Evolutionary conservation across 2,888 invertebrate genomes (phyloP).

Genomic region (Torymus aiolomorphi): DNA sequence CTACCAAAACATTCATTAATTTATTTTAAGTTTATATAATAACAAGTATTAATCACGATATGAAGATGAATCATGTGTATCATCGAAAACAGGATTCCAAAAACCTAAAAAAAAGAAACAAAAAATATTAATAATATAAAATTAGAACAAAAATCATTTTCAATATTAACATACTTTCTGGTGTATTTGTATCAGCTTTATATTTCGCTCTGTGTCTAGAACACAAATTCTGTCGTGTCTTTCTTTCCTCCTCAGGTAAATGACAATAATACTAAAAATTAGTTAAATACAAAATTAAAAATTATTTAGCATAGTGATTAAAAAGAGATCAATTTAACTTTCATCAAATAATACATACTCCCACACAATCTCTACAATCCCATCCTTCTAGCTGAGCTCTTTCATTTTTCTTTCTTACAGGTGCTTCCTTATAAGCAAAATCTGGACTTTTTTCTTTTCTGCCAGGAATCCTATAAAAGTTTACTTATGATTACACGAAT

Average conservation of each 20-base stretch:
- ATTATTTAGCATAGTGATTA: conserved; percentile 52
- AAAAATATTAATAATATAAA: conserved; percentile 6
- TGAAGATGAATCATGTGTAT: conserved; percentile 58
- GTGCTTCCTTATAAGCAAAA: conserved; percentile 66
- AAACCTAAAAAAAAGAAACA: conserved; percentile 66
- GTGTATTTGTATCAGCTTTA: conserved; percentile 70
- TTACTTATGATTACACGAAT: too few species aligned
- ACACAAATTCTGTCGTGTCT: conserved; percentile 75
- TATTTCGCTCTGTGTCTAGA: conserved; percentile 76
- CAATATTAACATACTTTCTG: conserved; percentile 69
- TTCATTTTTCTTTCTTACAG: conserved; percentile 71
- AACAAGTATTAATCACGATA: conserved; percentile 31
- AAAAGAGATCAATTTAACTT: conserved; percentile 24
- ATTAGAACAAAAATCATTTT: background rate
- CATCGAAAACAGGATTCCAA: conserved; percentile 73
- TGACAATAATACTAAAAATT: conserved; percentile 70
- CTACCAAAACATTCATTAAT: background rate
- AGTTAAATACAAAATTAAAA: conserved; percentile 12
- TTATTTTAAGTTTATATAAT: conserved; percentile 14
- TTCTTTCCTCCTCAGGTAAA: conserved; percentile 72
- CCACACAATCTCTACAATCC: conserved; percentile 73
- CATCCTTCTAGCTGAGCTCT: conserved; percentile 73
- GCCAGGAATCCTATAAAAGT: conserved; percentile 59
- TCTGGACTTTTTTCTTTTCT: conserved; percentile 63
- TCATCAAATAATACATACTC: conserved; percentile 62